A percentile compares a stretch with the other conserved stretches of the same genome.
Conservation (phyloP, 1,140 invertebrate species). For the Cyrtorhinus lividipennis region DNA sequence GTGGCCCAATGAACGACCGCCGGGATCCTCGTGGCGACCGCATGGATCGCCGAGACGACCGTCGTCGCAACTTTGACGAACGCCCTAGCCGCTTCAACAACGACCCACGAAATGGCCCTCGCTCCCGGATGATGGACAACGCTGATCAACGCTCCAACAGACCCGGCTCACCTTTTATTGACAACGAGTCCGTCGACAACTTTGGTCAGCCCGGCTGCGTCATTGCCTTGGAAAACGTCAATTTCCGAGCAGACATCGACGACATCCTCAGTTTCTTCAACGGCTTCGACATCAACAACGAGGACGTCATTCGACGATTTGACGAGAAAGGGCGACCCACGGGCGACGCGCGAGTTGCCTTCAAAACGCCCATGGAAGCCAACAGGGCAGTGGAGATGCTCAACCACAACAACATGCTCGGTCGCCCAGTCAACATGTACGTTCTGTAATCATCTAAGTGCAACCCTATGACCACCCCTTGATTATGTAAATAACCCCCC, state of each 20-base stretch:
- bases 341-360: slow-evolving; percentile 75
- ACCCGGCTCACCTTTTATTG: slow-evolving; percentile 8
- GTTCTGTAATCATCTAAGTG: slow-evolving; percentile 1
- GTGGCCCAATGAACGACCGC: neutral
- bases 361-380: slow-evolving; percentile 58
- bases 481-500: too few relatives aligned
- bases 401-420: slow-evolving; percentile 11
- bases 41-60: neutral
- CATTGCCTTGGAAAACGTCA: slow-evolving; percentile 67
- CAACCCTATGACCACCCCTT: too few relatives aligned
- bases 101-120: neutral
- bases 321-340: slow-evolving; percentile 72
- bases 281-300: slow-evolving; percentile 53
- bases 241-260: slow-evolving; percentile 65
- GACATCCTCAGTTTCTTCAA: slow-evolving; percentile 78
- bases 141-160: neutral
- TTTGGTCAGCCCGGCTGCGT: slow-evolving; percentile 70
- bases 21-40: neutral
- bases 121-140: neutral
- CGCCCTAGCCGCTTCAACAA: neutral
- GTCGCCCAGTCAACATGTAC: slow-evolving; percentile 15
- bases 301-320: slow-evolving; percentile 66
- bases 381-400: slow-evolving; percentile 16
- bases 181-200: slow-evolving; percentile 33
- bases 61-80: neutral